Base-by-base conservation (phyloP, 1,140 invertebrate species). In the Formica selysi region DNA sequence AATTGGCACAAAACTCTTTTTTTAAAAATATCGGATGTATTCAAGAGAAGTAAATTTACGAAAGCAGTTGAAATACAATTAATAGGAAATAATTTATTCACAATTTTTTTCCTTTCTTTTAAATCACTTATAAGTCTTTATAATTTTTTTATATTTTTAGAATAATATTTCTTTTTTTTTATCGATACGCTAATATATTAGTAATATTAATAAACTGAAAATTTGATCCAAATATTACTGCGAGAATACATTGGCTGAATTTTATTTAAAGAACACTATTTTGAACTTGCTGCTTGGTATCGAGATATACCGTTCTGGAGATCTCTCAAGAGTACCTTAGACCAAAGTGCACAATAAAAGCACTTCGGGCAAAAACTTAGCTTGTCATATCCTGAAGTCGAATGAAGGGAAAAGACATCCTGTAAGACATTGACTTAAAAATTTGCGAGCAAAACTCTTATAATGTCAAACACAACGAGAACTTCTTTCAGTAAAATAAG, bases 381-480 rank as follows among this genome's bases (percentile, higher is more conserved):
- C 79, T 81, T 83, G 41, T 83, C 54, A 44, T 54, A 44, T 22
- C 29, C 19, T 73, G 22, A 61, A 83, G 62, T 83, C 51, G 38
- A 54, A 26, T 54, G 38, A 83, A 57, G 36, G 61, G 41, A 36
- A 29, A 48, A 62, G 48, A 74, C 38, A 38, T 48, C 2, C 1
- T 61, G 38, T 73, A 83, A 48, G 54, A 36, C 38, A 57, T 61
- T n/a, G 79, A 36, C 68, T 74, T 83, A 83, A 83, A 83, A 83
- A 83, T 83, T 83, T 83, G 51, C 38, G 68, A 83, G 68, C 38
- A 83, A 62, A 29, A 13, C 65, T 16, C 76, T 80, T 36, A 32
- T 74, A 29, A 73, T 61, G 68, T 36, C 26, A 71, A 36, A 80
- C 68, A 71, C 38, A 67, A 81, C 22, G 38, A 81, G 19, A 81